These are phyloP conservation scores for Lytechinus variegatus DNA, from an alignment of 35 echinoderm and acorn worm genomes.

Conservation along the genomic window DNA sequence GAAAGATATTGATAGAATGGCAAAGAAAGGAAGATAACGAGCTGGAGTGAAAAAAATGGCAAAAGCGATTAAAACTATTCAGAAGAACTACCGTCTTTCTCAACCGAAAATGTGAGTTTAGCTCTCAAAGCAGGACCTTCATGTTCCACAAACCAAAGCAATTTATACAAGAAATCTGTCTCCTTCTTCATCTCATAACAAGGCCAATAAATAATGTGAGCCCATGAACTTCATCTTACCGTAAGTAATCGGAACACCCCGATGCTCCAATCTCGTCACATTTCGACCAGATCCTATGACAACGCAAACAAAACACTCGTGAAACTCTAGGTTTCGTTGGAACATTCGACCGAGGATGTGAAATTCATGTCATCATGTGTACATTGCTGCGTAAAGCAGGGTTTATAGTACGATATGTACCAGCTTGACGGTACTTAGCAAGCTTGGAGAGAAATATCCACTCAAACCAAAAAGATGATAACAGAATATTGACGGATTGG, in stretches of 20 bases:
- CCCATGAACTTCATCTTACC: not conserved
- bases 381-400: not conserved
- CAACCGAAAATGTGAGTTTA: not conserved
- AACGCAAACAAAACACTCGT: conserved; percentile 12
- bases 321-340: not conserved
- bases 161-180: not conserved
- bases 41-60: not conserved
- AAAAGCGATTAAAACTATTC: not conserved
- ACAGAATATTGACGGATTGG: too few relatives aligned
- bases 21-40: not conserved
- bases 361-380: not conserved
- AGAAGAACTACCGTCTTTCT: not conserved
- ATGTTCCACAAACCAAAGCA: not conserved
- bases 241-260: not conserved
- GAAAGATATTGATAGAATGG: not conserved
- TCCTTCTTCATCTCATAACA: not conserved
- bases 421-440: too few relatives aligned
- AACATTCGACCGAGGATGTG: not conserved
- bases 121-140: not conserved
- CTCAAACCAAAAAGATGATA: too few relatives aligned
- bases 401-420: not conserved
- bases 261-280: not conserved
- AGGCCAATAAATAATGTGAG: not conserved
- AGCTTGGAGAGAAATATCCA: too few relatives aligned
- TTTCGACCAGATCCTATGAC: not conserved